Percentiles rank a stretch among this genome's conserved stretches.
Conservation (phyloP, 92 coral and sea anemone genomes). For the Heliopora coerulea region DNA sequence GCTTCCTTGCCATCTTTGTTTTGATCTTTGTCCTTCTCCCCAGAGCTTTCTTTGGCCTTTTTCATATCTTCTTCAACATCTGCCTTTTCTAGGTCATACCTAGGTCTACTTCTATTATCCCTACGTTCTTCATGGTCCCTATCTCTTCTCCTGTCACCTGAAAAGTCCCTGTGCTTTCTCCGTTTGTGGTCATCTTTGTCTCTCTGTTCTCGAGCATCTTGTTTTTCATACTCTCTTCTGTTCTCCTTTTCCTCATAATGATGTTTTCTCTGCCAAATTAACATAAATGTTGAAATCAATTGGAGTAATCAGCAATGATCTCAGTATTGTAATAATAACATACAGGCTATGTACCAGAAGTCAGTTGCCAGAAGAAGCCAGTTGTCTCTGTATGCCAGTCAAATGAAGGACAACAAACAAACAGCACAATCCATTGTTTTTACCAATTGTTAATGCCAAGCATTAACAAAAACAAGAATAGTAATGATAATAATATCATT, state of each 20-base stretch:
- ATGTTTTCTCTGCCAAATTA: neutral
- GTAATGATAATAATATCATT: no score
- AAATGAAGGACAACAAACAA: no score
- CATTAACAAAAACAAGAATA: no score
- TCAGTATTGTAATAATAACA: no score
- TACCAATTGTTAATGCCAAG: no score
- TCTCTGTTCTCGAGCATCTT: slow-evolving; percentile 22
- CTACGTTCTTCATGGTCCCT: slow-evolving; percentile 22
- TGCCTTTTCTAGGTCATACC: slow-evolving; percentile 5
- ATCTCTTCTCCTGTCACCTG: slow-evolving; percentile 41
- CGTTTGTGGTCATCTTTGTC: slow-evolving; percentile 26
- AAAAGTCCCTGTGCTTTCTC: slow-evolving; percentile 29
- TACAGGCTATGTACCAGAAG: no score
- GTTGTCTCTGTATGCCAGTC: no score
- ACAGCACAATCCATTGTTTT: no score
- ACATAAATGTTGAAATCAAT: neutral
- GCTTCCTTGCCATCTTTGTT: slow-evolving; percentile 13
- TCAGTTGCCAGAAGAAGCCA: no score
- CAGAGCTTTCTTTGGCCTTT: neutral
- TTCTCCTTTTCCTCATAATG: slow-evolving; percentile 51
- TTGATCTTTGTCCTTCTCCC: slow-evolving; percentile 34
- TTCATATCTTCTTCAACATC: neutral
- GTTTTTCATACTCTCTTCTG: slow-evolving; percentile 28
- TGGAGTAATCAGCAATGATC: neutral
- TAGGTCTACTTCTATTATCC: slow-evolving; percentile 31